Evolutionary conservation across 2,797 vertebrate species (phyloP).

Genomic region (Rhinophrynus dorsalis): DNA sequence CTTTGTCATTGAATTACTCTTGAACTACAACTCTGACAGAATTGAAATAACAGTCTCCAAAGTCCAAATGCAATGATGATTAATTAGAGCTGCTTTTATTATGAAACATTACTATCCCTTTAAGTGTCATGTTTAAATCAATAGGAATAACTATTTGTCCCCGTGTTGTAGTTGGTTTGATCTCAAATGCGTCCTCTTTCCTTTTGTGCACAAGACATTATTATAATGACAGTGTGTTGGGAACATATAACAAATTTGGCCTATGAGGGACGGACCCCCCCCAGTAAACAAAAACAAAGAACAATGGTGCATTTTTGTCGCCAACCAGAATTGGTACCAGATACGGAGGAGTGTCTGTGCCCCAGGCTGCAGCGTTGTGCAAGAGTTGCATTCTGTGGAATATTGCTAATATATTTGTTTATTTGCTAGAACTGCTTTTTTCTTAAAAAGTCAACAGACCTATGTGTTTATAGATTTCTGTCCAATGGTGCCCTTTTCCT

Average conservation of each 20-base stretch:
- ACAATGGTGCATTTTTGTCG: slow-evolving; percentile 6
- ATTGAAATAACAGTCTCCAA: too few relatives aligned
- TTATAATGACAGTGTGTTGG: too few relatives aligned
- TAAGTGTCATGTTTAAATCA: too few relatives aligned
- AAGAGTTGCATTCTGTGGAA: neutral
- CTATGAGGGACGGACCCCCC: neutral
- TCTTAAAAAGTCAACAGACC: slow-evolving; percentile 4
- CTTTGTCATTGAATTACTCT: too few relatives aligned
- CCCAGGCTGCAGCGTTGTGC: neutral
- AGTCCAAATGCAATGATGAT: too few relatives aligned
- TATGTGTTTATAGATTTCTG: slow-evolving; percentile 40
- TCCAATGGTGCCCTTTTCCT: slow-evolving; percentile 10
- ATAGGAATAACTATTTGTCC: too few relatives aligned
- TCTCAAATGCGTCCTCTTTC: too few relatives aligned
- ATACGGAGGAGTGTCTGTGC: neutral
- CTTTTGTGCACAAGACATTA: slow-evolving; percentile 1
- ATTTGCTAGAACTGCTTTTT: neutral
- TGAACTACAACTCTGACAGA: too few relatives aligned
- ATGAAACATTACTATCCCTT: too few relatives aligned
- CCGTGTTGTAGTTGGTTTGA: too few relatives aligned
- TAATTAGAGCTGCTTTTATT: too few relatives aligned
- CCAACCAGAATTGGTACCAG: neutral
- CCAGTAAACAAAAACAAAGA: neutral
- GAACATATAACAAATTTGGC: neutral
- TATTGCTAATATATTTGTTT: slow-evolving; percentile 4